Evolutionary conservation across 2,797 vertebrate species (phyloP).

Genomic region (Leucoraja ocellata): DNA sequence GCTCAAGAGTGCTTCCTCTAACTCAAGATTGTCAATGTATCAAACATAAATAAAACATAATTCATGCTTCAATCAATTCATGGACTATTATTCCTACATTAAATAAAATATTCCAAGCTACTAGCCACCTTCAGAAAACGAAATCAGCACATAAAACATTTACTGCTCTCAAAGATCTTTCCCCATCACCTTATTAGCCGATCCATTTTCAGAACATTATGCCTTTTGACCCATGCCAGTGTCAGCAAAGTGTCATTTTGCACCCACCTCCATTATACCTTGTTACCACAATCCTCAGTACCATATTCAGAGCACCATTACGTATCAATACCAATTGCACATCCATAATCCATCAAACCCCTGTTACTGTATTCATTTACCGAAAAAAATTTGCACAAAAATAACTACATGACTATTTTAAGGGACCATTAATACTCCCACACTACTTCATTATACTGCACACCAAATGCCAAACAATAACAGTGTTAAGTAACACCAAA

Average conservation of each 20-base stretch:
- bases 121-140: neutral
- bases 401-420: neutral
- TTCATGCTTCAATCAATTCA: neutral
- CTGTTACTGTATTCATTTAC: neutral
- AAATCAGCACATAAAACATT: neutral
- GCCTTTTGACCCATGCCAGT: neutral
- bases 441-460: neutral
- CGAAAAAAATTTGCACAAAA: neutral
- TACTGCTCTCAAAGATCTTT: neutral
- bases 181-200: too few species aligned
- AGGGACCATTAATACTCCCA: neutral
- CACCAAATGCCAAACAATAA: neutral
- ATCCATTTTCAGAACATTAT: neutral
- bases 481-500: neutral
- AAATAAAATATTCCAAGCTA: neutral
- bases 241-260: neutral
- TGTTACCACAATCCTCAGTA: neutral
- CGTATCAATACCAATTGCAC: neutral
- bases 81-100: neutral
- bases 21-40: neutral
- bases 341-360: neutral
- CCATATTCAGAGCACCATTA: neutral
- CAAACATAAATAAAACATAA: neutral
- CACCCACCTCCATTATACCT: neutral
- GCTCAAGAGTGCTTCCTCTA: neutral